These are phyloP conservation scores for Oxyteleia sp. DNA, from an alignment of 2,888 invertebrate species.

Conservation along the genomic window DNA sequence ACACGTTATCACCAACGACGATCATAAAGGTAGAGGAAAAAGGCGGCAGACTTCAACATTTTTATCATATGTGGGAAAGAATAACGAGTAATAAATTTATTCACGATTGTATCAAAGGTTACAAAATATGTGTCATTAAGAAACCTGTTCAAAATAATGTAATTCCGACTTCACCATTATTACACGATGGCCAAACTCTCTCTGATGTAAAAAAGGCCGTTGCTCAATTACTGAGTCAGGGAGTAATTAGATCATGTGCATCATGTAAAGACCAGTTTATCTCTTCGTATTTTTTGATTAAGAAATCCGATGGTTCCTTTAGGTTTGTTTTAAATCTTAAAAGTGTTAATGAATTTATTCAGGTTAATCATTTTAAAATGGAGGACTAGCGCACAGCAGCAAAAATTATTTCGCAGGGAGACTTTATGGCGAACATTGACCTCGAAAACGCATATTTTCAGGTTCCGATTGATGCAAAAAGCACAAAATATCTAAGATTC, in stretches of 20 bases:
- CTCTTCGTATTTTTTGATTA: slow-evolving; percentile 1
- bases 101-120: not conserved
- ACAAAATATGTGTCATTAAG: not conserved
- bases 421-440: slow-evolving; percentile 22
- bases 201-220: not conserved
- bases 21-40: not conserved
- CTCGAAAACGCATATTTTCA: slow-evolving; percentile 33
- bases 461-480: slow-evolving; percentile 5
- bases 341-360: slow-evolving; percentile 24
- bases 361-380: slow-evolving; percentile 27
- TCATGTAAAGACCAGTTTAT: slow-evolving; percentile 1
- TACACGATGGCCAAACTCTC: not conserved
- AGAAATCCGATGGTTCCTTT: slow-evolving; percentile 1
- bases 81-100: not conserved
- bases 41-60: not conserved
- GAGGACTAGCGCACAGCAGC: slow-evolving; percentile 20
- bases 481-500: slow-evolving; percentile 34
- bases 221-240: not conserved
- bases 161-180: not conserved
- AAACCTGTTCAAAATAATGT: not conserved
- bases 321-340: slow-evolving; percentile 45
- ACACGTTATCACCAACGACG: not conserved
- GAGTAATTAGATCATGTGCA: slow-evolving; percentile 8
- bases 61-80: not conserved
- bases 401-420: not conserved